Percentiles rank a stretch among this genome's conserved stretches.
Conservation (phyloP, 2,888 invertebrate species). For the Drosophila melanosoma region DNA sequence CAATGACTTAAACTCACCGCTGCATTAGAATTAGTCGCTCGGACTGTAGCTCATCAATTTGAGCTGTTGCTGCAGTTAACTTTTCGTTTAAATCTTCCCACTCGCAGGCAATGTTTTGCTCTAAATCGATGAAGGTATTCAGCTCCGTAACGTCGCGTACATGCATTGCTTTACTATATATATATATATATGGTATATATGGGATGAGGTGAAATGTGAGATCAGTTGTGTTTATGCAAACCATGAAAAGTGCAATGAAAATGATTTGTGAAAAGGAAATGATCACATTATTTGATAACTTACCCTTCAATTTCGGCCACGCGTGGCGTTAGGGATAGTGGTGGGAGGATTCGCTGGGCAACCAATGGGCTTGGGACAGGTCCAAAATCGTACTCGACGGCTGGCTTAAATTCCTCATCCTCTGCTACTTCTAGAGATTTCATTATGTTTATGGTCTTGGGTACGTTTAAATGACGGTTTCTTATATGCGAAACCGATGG, state of each 20-base stretch:
- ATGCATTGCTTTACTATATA: conserved; percentile 85
- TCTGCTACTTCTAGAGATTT: conserved; percentile 32
- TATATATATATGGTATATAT: conserved; percentile 28
- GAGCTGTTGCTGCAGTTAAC: conserved; percentile 52
- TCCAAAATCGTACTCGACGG: conserved; percentile 27
- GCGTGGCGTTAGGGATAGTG: conserved; percentile 61
- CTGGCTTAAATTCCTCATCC: conserved; percentile 29
- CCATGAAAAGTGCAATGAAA: conserved; percentile 12
- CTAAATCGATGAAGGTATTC: conserved; percentile 87
- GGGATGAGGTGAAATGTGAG: conserved; percentile 7
- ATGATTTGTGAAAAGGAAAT: background rate
- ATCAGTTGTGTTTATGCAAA: background rate
- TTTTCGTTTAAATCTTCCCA: conserved; percentile 70
- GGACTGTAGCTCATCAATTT: conserved; percentile 56
- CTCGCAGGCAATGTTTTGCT: conserved; percentile 85
- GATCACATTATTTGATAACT: conserved; percentile 3
- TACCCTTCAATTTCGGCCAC: conserved; percentile 41
- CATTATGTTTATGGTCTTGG: conserved; percentile 61
- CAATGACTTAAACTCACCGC: conserved; percentile 39
- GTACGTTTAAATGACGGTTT: conserved; percentile 27
- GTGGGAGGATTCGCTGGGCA: conserved; percentile 16
- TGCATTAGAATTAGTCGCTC: conserved; percentile 43
- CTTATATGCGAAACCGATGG: conserved; percentile 9
- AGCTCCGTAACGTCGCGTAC: conserved; percentile 86
- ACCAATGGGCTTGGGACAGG: conserved; percentile 1